These are phyloP conservation scores for Nemurella pictetii DNA, from an alignment of 2,888 invertebrate species.

Conservation along the genomic window DNA sequence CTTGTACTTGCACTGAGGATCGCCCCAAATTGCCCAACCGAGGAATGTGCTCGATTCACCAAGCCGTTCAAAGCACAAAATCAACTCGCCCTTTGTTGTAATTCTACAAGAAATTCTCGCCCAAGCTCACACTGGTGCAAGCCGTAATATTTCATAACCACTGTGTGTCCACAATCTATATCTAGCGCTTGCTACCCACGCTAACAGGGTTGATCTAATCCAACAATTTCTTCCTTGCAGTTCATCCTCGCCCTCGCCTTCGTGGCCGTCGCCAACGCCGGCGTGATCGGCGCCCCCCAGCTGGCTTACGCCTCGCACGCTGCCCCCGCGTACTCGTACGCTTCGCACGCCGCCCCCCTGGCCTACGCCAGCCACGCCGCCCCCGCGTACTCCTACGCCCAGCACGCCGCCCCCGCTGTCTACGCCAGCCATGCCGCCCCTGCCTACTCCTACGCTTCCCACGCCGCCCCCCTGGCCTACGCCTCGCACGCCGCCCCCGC, in stretches of 20 bases:
- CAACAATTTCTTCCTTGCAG: conserved; percentile 32
- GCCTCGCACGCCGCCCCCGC: conserved; percentile 28
- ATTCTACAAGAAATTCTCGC: no score
- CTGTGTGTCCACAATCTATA: no score
- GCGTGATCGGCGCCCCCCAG: conserved; percentile 34
- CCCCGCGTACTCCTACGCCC: conserved; percentile 36
- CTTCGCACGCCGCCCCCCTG: conserved; percentile 26
- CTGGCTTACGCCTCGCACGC: conserved; percentile 27
- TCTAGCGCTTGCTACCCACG: neutral
- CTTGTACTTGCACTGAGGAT: no score
- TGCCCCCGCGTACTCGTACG: conserved; percentile 31
- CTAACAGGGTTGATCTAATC: neutral
- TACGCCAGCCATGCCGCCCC: conserved; percentile 34
- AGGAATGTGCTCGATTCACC: neutral
- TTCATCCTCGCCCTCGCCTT: conserved; percentile 43
- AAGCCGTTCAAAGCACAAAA: neutral
- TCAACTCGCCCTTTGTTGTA: no score
- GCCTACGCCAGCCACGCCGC: conserved; percentile 31
- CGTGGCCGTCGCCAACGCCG: conserved; percentile 42
- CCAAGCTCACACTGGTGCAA: no score
- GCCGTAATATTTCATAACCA: no score
- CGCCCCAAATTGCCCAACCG: no score
- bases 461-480: conserved; percentile 34
- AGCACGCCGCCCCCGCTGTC: conserved; percentile 37
- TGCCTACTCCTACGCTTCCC: conserved; percentile 32